Evolutionary conservation across 2,888 invertebrate species (phyloP).

Genomic region (Myathropa florea): DNA sequence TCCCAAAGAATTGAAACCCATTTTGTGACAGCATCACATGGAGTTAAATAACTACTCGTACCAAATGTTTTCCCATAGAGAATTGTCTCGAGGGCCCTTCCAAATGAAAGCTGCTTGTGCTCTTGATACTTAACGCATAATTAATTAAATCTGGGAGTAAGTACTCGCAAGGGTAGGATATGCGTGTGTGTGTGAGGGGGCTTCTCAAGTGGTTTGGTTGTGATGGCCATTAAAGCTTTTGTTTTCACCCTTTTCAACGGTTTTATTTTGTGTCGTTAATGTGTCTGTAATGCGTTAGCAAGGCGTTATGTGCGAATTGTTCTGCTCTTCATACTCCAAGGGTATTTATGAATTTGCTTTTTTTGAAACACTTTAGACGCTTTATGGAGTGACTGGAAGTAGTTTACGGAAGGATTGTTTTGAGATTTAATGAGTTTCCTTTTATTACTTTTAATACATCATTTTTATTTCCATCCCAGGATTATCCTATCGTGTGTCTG

Average conservation of each 20-base stretch:
- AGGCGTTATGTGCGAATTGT: not conserved
- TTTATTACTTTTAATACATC: not conserved
- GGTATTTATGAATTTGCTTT: not conserved
- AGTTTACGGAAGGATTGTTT: not conserved
- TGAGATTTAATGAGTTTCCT: not conserved
- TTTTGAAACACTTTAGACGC: too few species aligned
- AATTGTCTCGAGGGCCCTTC: not conserved
- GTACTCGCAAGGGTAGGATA: not conserved
- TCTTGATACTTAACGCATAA: not conserved
- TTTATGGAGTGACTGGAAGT: not conserved
- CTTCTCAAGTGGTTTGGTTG: not conserved
- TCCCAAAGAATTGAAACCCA: not conserved
- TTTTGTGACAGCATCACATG: not conserved
- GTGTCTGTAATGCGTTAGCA: not conserved
- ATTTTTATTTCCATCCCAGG: not conserved
- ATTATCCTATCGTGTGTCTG: not conserved
- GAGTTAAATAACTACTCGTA: not conserved
- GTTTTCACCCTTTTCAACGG: not conserved
- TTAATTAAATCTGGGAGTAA: not conserved
- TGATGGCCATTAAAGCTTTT: not conserved
- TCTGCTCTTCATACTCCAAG: not conserved
- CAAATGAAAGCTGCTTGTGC: not conserved
- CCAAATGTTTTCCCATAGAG: not conserved
- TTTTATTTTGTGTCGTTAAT: not conserved
- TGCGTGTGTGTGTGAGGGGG: not conserved